Percentiles rank a stretch among this genome's conserved stretches.
phyloP scores from a whole-genome alignment of 2,888 invertebrate genomes.

The Loripinus fragilis region DNA sequence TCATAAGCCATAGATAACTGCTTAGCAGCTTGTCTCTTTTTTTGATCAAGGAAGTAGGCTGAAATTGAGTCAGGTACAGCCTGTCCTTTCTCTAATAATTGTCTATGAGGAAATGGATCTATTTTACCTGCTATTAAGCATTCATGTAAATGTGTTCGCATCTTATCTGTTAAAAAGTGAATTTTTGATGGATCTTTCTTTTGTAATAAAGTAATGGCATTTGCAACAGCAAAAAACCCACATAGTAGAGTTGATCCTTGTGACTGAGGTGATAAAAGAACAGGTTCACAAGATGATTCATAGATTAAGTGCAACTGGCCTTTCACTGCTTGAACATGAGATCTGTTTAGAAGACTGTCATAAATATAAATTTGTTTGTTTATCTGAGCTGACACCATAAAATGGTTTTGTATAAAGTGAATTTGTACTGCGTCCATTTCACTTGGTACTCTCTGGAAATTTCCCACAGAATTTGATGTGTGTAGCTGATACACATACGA shows the following conservation, averaged over 20 bases:
- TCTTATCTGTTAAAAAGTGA: background rate
- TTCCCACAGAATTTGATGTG: background rate
- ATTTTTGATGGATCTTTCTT: background rate
- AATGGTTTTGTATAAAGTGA: background rate
- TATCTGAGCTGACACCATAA: constrained; percentile 9
- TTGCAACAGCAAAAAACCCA: constrained; percentile 23
- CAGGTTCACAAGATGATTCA: background rate
- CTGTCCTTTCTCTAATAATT: no score
- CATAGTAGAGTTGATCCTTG: constrained; percentile 24
- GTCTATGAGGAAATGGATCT: background rate
- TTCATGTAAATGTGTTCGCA: background rate
- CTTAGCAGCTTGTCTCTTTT: background rate
- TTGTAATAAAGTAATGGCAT: constrained; percentile 8
- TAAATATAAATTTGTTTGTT: background rate
- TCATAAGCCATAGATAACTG: background rate
- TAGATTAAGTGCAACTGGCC: background rate
- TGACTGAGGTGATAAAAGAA: constrained; percentile 24
- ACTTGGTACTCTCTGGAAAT: background rate
- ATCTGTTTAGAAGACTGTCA: background rate
- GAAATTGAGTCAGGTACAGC: background rate
- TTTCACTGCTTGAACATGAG: background rate
- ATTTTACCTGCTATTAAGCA: background rate
- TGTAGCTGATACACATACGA: constrained; percentile 14
- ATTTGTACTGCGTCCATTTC: constrained; percentile 3
- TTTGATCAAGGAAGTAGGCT: background rate